phyloP scores from a whole-genome alignment of 2,797 vertebrate genomes.

The Poeciliopsis paucimaculata region DNA sequence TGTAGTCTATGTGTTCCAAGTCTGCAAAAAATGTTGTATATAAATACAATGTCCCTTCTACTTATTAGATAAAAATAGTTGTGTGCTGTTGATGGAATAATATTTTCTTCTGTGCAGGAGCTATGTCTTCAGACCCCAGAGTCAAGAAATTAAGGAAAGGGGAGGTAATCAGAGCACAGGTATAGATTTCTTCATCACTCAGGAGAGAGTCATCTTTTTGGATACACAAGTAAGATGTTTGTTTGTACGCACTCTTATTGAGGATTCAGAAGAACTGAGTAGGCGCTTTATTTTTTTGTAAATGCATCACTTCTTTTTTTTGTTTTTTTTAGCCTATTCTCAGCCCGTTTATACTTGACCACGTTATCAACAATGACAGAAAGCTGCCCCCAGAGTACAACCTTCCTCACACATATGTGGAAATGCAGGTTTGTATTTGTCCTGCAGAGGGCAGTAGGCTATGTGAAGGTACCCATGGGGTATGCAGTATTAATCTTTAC shows the following conservation, averaged over 20 bases:
- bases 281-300: background rate
- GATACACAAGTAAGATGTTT: conserved; percentile 87
- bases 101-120: conserved; percentile 72
- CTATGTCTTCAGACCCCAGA: conserved; percentile 89
- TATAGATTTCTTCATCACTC: conserved; percentile 94
- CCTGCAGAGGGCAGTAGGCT: conserved; percentile 31
- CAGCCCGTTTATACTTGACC: conserved; percentile 90
- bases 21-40: background rate
- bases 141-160: conserved; percentile 91
- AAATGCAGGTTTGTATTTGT: conserved; percentile 88
- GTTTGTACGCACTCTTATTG: background rate
- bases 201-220: conserved; percentile 92
- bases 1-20: background rate
- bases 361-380: conserved; percentile 93
- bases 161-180: conserved; percentile 92
- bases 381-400: conserved; percentile 92
- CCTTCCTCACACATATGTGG: conserved; percentile 92
- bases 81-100: background rate
- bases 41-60: background rate
- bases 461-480: background rate
- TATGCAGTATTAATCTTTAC: background rate
- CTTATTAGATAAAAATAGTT: background rate
- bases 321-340: conserved; percentile 84
- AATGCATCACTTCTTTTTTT: background rate
- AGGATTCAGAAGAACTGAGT: background rate